Conservation (phyloP, 2,797 vertebrate species). For the Notolabrus celidotus region DNA sequence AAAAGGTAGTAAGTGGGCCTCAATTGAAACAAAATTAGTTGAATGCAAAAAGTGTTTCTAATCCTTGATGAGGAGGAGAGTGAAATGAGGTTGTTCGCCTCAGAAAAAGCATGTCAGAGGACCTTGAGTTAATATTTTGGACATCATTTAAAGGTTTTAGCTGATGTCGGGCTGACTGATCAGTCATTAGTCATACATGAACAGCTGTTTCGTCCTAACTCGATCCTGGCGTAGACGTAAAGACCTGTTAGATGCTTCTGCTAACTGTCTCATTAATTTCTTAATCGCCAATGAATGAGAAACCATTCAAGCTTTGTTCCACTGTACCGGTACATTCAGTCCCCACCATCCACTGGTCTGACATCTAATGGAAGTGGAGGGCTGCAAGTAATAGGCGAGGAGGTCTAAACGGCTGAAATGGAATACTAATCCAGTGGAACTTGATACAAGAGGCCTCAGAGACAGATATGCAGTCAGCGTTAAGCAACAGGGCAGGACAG, state of each 20-base stretch:
- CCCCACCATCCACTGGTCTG: slow-evolving; percentile 11
- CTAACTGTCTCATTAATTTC: slow-evolving; percentile 12
- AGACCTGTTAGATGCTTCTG: neutral
- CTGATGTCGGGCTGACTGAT: neutral
- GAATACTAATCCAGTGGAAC: slow-evolving; percentile 64
- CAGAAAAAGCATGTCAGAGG: too few relatives aligned
- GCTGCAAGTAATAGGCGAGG: slow-evolving; percentile 27
- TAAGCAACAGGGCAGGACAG: slow-evolving; percentile 51
- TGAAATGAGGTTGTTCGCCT: too few relatives aligned
- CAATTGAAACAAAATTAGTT: too few relatives aligned
- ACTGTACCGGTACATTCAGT: neutral
- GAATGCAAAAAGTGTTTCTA: too few relatives aligned
- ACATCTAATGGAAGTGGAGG: slow-evolving; percentile 31
- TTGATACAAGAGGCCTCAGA: slow-evolving; percentile 49
- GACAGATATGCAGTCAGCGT: slow-evolving; percentile 56
- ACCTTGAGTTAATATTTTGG: too few relatives aligned
- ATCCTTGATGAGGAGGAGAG: too few relatives aligned
- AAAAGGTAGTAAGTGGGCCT: too few relatives aligned
- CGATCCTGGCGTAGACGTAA: neutral
- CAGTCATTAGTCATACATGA: neutral
- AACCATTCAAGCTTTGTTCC: neutral
- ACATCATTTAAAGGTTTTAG: neutral
- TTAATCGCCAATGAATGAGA: slow-evolving; percentile 8
- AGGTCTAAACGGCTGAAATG: slow-evolving; percentile 27
- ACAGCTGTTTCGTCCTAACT: neutral